Base-by-base conservation (phyloP, 2,113 vertebrate species). In the Trachemys scripta region DNA sequence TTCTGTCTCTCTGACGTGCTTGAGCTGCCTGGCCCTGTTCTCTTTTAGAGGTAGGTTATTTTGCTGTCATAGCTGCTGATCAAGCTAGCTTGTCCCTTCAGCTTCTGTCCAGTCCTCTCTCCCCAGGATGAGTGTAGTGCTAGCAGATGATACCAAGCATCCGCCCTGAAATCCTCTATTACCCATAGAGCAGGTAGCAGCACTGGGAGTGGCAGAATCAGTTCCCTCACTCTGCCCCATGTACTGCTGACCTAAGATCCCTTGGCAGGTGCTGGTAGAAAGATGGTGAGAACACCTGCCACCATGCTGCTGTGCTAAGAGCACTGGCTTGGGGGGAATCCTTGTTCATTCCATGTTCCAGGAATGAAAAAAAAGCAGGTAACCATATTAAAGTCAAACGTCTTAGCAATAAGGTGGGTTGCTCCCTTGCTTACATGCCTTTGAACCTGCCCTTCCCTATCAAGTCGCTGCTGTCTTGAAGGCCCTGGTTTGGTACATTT, bases 211-310 rank as follows among this genome's bases (percentile, higher is more conserved):
- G 31, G 45, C 83, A 92, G 83, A n/a, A 86, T 25, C 42, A 75
- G 5, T 0, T 1, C 22, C 54, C 54, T 62, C 56, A 24, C 1
- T 0, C 0, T 53, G 79, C 31, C 12, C 4, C 49, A 35, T 49
- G 50, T 50, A 79, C 81, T 72, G 65, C 19, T 82, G 91, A 16
- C 76, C 24, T 1, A 1, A 1, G 12, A 25, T 0, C 1, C 3
- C n/a, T 7, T 8, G 86, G 80, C 59, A 51, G 54, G 54, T 14
- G 42, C 31, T 10, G 1, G 6, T 0, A 3, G 45, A 29, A 16
- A 65, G 1, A 5, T 16, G 87, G 80, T 85, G 76, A 92, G 65
- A 91, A n/a, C 81, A 50, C 56, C 20, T 25, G 84, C 79, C 13
- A 69, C 59, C 22, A 57, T 0, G 14, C 0, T 12, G 29, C 65